Percentiles rank a stretch among this genome's conserved stretches.
These are phyloP conservation scores for Drosophila maculinotata DNA, from an alignment of 2,888 invertebrate species.

Conservation along the genomic window DNA sequence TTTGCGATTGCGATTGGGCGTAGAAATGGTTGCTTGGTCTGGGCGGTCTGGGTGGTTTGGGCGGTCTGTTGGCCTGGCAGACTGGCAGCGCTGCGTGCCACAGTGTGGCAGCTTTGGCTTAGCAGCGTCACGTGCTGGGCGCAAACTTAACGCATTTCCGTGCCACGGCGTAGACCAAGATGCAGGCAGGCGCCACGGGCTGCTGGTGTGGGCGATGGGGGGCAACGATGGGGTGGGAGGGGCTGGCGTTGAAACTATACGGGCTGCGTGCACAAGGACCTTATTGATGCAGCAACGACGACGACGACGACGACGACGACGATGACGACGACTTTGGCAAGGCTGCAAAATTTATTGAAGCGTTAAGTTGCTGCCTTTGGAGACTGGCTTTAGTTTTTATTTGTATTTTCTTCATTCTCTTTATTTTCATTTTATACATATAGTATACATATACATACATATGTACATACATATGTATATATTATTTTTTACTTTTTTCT, in stretches of 20 bases:
- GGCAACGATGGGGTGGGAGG: slow-evolving; percentile 2
- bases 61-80: no score
- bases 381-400: slow-evolving; percentile 57
- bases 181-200: slow-evolving; percentile 17
- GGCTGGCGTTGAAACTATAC: slow-evolving; percentile 21
- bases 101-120: slow-evolving; percentile 79
- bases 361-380: slow-evolving; percentile 77
- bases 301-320: slow-evolving; percentile 1
- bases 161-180: slow-evolving; percentile 47
- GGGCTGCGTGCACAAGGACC: slow-evolving; percentile 78
- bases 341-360: slow-evolving; percentile 80
- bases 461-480: background rate
- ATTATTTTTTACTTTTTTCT: background rate
- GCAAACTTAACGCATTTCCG: slow-evolving; percentile 81
- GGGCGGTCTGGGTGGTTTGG: no score
- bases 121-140: slow-evolving; percentile 79
- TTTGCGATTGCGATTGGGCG: slow-evolving; percentile 42
- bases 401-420: background rate
- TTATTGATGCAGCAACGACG: slow-evolving; percentile 77
- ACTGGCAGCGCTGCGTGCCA: slow-evolving; percentile 69
- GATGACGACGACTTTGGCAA: slow-evolving; percentile 49
- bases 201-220: slow-evolving; percentile 1
- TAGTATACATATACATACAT: background rate
- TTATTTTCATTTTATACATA: background rate
- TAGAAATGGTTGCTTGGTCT: no score